Base-by-base conservation (phyloP, 2,888 invertebrate species). In the Caenorhabditis sp. region DNA sequence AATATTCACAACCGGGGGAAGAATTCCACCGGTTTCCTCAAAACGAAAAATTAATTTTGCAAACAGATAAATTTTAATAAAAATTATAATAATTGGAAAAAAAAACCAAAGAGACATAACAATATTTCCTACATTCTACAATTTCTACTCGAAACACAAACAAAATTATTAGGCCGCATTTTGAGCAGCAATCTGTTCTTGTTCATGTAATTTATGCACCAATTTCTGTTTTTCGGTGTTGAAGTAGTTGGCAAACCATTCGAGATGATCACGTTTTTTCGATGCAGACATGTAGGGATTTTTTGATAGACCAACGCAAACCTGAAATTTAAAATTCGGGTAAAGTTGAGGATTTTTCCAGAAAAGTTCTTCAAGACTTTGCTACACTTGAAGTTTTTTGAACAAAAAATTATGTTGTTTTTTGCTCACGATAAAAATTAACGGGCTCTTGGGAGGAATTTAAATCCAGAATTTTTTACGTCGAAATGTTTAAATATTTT, bases 271-370 rank as follows among this genome's bases (percentile, higher is more conserved):
- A 76, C 91, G 91, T 88, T 99, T 99, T 83, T 95, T 93, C 77
- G 92, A 89, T 0, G 93, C 94, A 0, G 93, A 93, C 84, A 97
- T 91, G 89, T 93, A 94, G 0, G 95, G 93, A 90, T 97, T 99
- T 89, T 95, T 95, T 0, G 95, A 95, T 0, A 99, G 90, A 5
- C 97, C 97, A 50, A 79, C 79, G 37, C 79, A 79, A 8, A 79
- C 79, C 76, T 78, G 58, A 8, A 65, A n/a, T n/a, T n/a, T n/a
- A n/a, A n/a, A 67, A n/a, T 26, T 12, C 19, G 10, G 21, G 24
- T n/a, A n/a, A n/a, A n/a, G n/a, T n/a, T n/a, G n/a, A n/a, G n/a
- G n/a, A n/a, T n/a, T n/a, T n/a, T n/a, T n/a, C n/a, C n/a, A n/a
- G n/a, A n/a, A n/a, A n/a, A n/a, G n/a, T n/a, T n/a, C n/a, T n/a